These are phyloP conservation scores for Drosophila subsilvestris DNA, from an alignment of 2,888 invertebrate species.

Conservation along the genomic window DNA sequence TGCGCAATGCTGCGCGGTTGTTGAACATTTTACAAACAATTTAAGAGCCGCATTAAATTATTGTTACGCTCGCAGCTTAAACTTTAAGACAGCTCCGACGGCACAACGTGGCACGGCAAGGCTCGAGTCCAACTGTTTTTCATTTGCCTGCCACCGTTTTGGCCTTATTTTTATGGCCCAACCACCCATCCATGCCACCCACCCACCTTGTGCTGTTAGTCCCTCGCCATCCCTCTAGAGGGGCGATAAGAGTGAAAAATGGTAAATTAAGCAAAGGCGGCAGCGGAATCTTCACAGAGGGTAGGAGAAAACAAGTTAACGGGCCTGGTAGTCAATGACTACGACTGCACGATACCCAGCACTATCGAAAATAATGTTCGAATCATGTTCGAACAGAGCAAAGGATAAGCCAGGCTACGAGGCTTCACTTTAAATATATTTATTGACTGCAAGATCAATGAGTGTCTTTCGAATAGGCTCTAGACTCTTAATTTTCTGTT, in stretches of 20 bases:
- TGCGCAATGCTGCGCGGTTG: conserved; percentile 53
- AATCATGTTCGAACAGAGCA: no score
- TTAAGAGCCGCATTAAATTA: conserved; percentile 81
- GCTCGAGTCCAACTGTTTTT: conserved; percentile 54
- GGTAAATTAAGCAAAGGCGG: conserved; percentile 75
- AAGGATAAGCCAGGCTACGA: no score
- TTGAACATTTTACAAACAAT: conserved; percentile 77
- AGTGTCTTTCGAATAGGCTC: no score
- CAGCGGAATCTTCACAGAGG: conserved; percentile 47
- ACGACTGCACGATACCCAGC: not conserved
- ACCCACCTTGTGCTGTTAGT: conserved; percentile 26
- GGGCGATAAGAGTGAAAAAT: conserved; percentile 79
- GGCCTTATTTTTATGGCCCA: conserved; percentile 71
- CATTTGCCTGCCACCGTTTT: conserved; percentile 51
- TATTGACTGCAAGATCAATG: no score
- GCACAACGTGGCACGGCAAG: not conserved
- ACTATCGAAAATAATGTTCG: no score
- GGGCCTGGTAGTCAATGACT: not conserved
- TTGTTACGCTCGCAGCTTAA: conserved; percentile 73
- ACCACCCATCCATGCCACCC: not conserved
- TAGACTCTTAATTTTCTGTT: not conserved
- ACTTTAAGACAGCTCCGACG: conserved; percentile 64
- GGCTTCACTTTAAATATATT: no score
- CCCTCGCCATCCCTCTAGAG: conserved; percentile 23
- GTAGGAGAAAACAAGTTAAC: not conserved